Percentiles rank a stretch among this genome's conserved stretches.
Conservation (phyloP, 2,888 invertebrate genomes). For the Apotomis betuletana region DNA sequence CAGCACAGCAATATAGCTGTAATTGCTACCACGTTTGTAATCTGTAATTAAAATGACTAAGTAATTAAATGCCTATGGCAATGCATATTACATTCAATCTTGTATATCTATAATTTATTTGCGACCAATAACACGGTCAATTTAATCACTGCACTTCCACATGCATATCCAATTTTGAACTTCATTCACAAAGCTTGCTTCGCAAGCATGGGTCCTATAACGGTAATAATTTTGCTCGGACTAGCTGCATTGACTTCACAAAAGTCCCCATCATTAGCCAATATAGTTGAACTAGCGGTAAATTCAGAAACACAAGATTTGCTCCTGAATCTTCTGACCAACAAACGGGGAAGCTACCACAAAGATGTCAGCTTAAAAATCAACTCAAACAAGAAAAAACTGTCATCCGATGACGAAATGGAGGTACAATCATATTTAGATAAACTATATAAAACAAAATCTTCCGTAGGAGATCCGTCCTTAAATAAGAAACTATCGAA, state of each 20-base stretch:
- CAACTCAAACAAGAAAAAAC: neutral
- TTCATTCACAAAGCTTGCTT: neutral
- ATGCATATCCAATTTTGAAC: slow-evolving; percentile 4
- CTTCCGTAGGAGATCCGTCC: neutral
- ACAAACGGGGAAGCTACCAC: neutral
- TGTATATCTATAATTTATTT: neutral
- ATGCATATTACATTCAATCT: no score
- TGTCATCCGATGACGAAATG: neutral
- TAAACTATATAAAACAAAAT: neutral
- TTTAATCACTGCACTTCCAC: slow-evolving; percentile 6
- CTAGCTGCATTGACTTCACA: slow-evolving; percentile 12
- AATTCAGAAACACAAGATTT: neutral
- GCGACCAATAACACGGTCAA: slow-evolving; percentile 22
- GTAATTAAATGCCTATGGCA: no score
- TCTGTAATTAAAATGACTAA: no score
- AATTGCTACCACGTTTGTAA: no score
- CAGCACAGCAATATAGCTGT: no score
- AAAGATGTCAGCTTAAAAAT: slow-evolving; percentile 10
- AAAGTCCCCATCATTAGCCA: neutral
- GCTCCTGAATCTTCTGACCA: neutral
- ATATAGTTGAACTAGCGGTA: neutral
- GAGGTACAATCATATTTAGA: slow-evolving; percentile 2
- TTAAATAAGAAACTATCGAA: slow-evolving; percentile 15
- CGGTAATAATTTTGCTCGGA: slow-evolving; percentile 10
- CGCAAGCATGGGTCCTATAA: slow-evolving; percentile 16